These are phyloP conservation scores for Orycteropus afer DNA, from an alignment of 2,113 vertebrate species.

Conservation along the genomic window DNA sequence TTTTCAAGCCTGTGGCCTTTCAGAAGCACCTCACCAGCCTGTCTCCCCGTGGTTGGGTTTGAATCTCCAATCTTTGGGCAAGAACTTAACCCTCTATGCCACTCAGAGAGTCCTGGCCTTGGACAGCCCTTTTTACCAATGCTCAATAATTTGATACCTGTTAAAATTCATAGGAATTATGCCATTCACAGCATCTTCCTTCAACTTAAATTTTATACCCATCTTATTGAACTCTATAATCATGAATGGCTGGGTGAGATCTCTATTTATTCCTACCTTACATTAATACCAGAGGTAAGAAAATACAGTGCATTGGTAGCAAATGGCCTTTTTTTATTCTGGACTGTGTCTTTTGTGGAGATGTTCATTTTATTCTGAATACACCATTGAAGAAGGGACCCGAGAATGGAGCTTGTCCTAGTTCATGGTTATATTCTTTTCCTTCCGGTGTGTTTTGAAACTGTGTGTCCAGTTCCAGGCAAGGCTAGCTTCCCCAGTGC, in stretches of 20 bases:
- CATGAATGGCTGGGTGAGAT: background rate
- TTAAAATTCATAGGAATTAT: background rate
- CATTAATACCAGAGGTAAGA: background rate
- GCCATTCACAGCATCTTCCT: background rate
- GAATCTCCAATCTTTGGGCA: background rate
- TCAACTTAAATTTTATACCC: background rate
- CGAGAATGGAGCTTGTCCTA: no score
- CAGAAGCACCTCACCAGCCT: background rate
- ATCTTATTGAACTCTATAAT: background rate
- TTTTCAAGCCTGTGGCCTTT: background rate
- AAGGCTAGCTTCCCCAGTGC: slow-evolving; percentile 19
- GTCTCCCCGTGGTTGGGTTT: background rate
- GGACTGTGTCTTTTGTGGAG: background rate
- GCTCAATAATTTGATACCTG: background rate
- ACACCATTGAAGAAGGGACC: background rate
- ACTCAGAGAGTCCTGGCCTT: background rate
- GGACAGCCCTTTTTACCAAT: background rate
- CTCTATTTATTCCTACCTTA: background rate
- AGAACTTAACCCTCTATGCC: background rate
- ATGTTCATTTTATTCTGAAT: background rate
- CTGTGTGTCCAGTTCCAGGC: background rate
- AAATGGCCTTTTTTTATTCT: background rate
- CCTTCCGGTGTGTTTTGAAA: slow-evolving; percentile 46
- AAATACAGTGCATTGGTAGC: accelerated
- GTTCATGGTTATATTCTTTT: slow-evolving; percentile 69